Conservation (phyloP, 2,888 invertebrate species). For the Mechanitis messenoides region DNA sequence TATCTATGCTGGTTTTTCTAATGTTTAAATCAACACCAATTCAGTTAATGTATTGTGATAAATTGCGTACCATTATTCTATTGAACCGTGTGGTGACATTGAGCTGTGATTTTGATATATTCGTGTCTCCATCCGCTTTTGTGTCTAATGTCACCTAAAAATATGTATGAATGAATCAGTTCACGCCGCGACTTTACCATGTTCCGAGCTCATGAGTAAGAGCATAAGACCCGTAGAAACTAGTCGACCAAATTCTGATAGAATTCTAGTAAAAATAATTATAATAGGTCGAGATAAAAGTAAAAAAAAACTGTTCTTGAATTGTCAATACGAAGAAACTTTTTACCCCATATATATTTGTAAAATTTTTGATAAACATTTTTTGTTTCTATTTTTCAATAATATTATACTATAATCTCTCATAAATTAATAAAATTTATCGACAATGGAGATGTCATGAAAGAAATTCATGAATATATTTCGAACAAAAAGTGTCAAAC, state of each 20-base stretch:
- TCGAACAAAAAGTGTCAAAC: neutral
- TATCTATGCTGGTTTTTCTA: slow-evolving; percentile 6
- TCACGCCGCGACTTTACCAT: no score
- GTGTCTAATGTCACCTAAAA: neutral
- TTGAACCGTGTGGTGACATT: slow-evolving; percentile 35
- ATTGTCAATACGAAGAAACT: no score
- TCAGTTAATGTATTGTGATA: slow-evolving; percentile 31
- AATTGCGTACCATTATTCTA: slow-evolving; percentile 59
- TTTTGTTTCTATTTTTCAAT: no score
- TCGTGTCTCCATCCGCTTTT: slow-evolving; percentile 19
- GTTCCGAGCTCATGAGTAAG: no score
- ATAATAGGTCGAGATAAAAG: no score
- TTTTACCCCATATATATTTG: no score
- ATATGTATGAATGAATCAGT: neutral
- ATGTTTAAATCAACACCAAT: slow-evolving; percentile 18
- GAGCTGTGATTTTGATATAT: slow-evolving; percentile 15
- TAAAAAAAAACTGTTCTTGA: no score
- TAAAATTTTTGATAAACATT: no score
- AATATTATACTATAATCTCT: neutral
- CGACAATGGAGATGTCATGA: neutral
- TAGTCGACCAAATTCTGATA: no score
- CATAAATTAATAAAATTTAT: neutral
- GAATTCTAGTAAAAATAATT: no score
- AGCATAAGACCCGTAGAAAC: no score
- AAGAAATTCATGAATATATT: neutral